phyloP scores from a whole-genome alignment of 2,113 vertebrate species.

The Budorcas taxicolor region DNA sequence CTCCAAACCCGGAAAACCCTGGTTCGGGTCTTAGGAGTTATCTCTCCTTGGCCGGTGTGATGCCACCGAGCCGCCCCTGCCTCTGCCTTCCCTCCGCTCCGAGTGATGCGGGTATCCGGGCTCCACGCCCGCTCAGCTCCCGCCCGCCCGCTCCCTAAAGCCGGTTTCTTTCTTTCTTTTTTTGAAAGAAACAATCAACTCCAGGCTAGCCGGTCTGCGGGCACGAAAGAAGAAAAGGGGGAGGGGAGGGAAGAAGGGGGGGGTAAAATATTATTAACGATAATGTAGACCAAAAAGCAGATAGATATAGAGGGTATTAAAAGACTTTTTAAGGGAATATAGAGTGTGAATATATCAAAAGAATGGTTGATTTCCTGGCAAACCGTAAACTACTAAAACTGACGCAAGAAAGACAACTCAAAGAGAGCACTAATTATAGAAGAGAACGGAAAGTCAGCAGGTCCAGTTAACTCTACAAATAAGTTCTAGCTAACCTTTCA shows the following conservation, averaged over 20 bases:
- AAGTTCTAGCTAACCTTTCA: background rate
- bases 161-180: background rate
- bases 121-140: background rate
- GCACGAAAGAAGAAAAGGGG: background rate
- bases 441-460: background rate
- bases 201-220: background rate
- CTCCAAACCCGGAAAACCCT: background rate
- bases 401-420: background rate
- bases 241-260: background rate
- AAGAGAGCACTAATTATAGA: background rate
- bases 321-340: background rate
- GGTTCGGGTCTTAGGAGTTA: too few relatives aligned
- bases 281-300: background rate
- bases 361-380: background rate
- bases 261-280: background rate
- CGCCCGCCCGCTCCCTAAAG: background rate
- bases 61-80: too few relatives aligned
- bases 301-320: background rate
- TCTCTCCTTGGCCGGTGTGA: background rate
- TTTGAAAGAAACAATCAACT: background rate
- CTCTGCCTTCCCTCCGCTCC: accelerated
- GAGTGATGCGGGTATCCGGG: background rate
- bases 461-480: background rate
- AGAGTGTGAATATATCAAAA: background rate
- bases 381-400: background rate